Evolutionary conservation across 2,888 invertebrate genomes (phyloP).

Genomic region (Teleiodes luculella): DNA sequence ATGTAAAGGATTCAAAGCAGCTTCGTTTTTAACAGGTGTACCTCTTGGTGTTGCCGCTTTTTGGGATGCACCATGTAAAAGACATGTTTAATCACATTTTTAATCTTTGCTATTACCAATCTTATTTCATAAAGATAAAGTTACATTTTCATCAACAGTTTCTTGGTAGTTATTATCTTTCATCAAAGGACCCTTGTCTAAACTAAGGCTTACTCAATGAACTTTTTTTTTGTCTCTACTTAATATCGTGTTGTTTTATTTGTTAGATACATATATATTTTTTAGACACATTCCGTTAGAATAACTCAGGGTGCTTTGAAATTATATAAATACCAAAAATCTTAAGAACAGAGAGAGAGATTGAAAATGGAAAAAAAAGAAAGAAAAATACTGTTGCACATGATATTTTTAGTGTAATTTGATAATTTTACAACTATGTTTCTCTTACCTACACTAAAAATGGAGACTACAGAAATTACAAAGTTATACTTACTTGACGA

Average conservation of each 20-base stretch:
- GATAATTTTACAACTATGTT: no score
- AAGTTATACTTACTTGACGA: no score
- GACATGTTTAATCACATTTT: background rate
- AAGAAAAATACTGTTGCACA: no score
- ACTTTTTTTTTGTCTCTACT: conserved; percentile 63
- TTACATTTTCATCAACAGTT: background rate
- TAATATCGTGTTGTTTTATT: conserved; percentile 74
- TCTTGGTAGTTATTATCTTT: background rate
- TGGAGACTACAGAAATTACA: no score
- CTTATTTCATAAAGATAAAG: background rate
- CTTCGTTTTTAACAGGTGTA: conserved; percentile 64
- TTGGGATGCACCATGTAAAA: conserved; percentile 4
- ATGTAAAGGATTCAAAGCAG: conserved; percentile 63
- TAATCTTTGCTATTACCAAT: no score
- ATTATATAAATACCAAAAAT: no score
- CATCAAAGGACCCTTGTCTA: conserved; percentile 31
- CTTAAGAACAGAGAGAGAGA: no score
- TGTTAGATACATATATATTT: conserved; percentile 56
- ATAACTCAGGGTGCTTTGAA: conserved; percentile 39
- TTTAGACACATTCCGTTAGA: conserved; percentile 65
- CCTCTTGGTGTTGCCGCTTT: conserved; percentile 38
- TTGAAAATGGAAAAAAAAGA: no score
- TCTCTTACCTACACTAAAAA: no score
- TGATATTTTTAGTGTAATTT: no score
- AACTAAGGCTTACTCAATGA: conserved; percentile 61